Evolutionary conservation across 2,888 invertebrate genomes (phyloP), one percentile per base, ranked within the genome.

Genomic region (Napeogenes sylphis): DNA sequence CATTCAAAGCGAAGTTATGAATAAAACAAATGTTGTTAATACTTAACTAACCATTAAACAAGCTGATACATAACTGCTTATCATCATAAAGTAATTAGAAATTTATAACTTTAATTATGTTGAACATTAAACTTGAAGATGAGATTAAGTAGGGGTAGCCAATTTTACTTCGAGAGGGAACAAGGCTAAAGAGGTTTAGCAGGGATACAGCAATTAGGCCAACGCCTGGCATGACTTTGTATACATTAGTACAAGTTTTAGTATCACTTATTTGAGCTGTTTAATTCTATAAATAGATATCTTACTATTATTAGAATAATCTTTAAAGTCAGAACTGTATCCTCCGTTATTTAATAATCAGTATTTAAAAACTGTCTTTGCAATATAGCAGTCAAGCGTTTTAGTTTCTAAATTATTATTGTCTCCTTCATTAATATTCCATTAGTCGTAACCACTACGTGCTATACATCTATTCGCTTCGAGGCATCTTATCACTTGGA

Each of bases 101-200:
- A 61, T 58, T 58, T 51, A 42, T 45, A 54, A 56, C 53, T 54
- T 53, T 63, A 53, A 63, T 63, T 56, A 63, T 56, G 56, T 45
- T 56, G 53, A 62, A 68, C 69, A 73, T 71, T 75, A 77, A 72
- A 73, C 71, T 74, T 69, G 70, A 72, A 78, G 79, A 79, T 79
- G 78, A 79, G 79, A 79, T 78, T 75, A 75, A 46, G 30, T 38
- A 58, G 74, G 75, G 76, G 76, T 75, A 76, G 79, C 79, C 78
- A 77, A 77, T 82, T 81, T 77, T 81, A 78, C 79, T 79, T 80
- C 75, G 79, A 78, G 71, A 72, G 75, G 69, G 73, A 80, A 75
- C 78, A 76, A 66, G 73, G 75, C 78, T 76, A 66, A 73, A 65
- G 74, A 81, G 81, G 78, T 81, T 83, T 80, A 53, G 35, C 51